These are phyloP conservation scores for Lota lota DNA, from an alignment of 2,113 vertebrate genomes.

Conservation along the genomic window DNA sequence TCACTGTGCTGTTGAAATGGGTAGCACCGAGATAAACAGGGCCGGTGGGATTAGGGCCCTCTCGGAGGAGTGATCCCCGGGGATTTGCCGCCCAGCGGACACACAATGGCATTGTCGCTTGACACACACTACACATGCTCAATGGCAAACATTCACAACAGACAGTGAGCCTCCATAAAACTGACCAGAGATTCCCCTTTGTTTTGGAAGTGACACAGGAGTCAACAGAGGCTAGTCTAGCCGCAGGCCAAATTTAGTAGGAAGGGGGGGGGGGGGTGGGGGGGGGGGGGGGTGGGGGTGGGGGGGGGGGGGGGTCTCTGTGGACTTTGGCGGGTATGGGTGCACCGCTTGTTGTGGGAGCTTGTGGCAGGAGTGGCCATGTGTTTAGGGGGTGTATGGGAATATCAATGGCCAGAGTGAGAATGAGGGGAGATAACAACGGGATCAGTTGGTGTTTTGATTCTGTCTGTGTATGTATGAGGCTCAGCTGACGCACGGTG, in stretches of 20 bases:
- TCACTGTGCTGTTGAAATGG: conserved; percentile 56
- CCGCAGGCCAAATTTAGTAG: conserved; percentile 41
- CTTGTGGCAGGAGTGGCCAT: conserved; percentile 58
- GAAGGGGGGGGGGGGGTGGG: neutral
- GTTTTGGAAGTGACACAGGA: conserved; percentile 54
- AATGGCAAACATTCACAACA: conserved; percentile 59
- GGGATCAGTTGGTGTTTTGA: conserved; percentile 49
- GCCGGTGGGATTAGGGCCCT: conserved; percentile 65
- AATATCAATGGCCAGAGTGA: conserved; percentile 53
- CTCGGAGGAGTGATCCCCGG: conserved; percentile 67
- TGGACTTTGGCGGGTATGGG: conserved; percentile 33
- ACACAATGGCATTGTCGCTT: conserved; percentile 63
- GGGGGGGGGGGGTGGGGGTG: too few species aligned
- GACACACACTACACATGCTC: conserved; percentile 56
- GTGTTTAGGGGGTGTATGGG: conserved; percentile 28
- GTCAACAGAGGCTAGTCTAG: conserved; percentile 47
- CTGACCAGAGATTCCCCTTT: conserved; percentile 66
- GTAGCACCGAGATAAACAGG: conserved; percentile 68
- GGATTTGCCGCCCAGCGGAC: conserved; percentile 66
- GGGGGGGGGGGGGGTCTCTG: conserved; percentile 26
- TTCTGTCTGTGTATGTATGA: conserved; percentile 21
- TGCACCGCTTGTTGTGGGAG: conserved; percentile 31
- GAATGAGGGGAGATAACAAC: conserved; percentile 56
- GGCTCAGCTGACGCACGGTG: conserved; percentile 50
- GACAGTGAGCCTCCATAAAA: conserved; percentile 60